A percentile compares a stretch with the other conserved stretches of the same genome.
Evolutionary conservation across 2,797 vertebrate species (phyloP).

Genomic region (Miichthys miiuy): DNA sequence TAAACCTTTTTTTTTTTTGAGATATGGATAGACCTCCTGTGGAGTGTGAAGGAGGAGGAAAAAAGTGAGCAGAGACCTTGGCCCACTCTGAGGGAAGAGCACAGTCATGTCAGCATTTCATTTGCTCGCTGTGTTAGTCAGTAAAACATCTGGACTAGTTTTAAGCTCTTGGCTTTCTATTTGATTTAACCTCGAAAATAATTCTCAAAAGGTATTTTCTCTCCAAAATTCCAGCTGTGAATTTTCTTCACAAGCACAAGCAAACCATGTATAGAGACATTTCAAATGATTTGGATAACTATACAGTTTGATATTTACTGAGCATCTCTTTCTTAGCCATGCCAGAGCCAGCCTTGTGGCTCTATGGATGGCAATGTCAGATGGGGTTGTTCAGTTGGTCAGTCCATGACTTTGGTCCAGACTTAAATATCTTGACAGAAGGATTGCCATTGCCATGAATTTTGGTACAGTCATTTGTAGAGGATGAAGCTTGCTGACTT

Average conservation of each 20-base stretch:
- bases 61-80: constrained; percentile 32
- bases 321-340: constrained; percentile 15
- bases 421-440: constrained; percentile 34
- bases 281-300: constrained; percentile 52
- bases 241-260: constrained; percentile 58
- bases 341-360: background rate
- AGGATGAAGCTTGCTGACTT: constrained; percentile 22
- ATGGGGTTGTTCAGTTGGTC: constrained; percentile 4
- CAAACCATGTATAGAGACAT: constrained; percentile 35
- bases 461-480: constrained; percentile 4
- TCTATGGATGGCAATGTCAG: constrained; percentile 18
- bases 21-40: constrained; percentile 47
- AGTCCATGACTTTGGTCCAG: background rate
- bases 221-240: constrained; percentile 55
- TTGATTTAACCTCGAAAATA: constrained; percentile 56
- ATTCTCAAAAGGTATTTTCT: constrained; percentile 50
- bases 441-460: constrained; percentile 21
- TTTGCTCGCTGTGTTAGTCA: constrained; percentile 64
- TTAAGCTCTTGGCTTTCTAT: constrained; percentile 55
- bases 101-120: constrained; percentile 62
- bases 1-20: constrained; percentile 43
- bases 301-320: constrained; percentile 42
- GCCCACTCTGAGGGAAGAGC: constrained; percentile 40
- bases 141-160: constrained; percentile 57
- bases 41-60: constrained; percentile 44